Base-by-base conservation (phyloP, 2,113 vertebrate genomes). In the Equus quagga region DNA sequence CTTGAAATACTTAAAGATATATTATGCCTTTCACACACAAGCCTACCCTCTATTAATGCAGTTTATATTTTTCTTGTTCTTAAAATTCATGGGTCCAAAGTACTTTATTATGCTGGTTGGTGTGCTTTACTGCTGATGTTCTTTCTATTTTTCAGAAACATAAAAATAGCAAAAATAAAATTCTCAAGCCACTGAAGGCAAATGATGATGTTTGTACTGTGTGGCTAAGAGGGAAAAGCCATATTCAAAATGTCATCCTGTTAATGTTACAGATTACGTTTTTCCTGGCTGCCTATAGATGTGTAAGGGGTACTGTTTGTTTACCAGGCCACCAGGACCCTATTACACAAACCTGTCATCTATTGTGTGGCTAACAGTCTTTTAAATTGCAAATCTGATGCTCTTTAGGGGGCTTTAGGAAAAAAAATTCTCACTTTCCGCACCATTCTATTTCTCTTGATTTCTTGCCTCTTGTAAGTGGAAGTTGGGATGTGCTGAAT, bases 401-500 rank as follows among this genome's bases (percentile, higher is more conserved):
- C 98, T 98, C 98, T 98, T 99, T 98, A 98, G 98, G 98, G 98
- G 98, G 98, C 97, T 98, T 96, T 91, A 96, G 98, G 97, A 96
- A 86, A 67, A 67, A 98, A 98, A 97, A 60, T 67, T 94, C 95
- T 98, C 96, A 96, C 97, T 97, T 98, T 98, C 98, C 97, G 93
- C 97, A 98, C 96, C 98, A 98, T 98, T 98, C 98, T 98, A 97
- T 98, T 98, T 98, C 98, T 98, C 98, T 99, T 98, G 98, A 99
- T 99, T 99, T 99, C 98, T 98, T 99, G 98, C 97, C 98, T 98
- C 97, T 98, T 98, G 98, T 98, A 98, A 98, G 98, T 98, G 98
- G 98, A 99, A 99, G 98, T 98, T 98, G 98, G 99, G 99, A 99
- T 99, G 98, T 99, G 99, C 99, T 99, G 99, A 99, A 99, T 99